These are phyloP conservation scores for Threskiornis aethiopicus DNA, from an alignment of 2,797 vertebrate genomes.

Conservation along the genomic window DNA sequence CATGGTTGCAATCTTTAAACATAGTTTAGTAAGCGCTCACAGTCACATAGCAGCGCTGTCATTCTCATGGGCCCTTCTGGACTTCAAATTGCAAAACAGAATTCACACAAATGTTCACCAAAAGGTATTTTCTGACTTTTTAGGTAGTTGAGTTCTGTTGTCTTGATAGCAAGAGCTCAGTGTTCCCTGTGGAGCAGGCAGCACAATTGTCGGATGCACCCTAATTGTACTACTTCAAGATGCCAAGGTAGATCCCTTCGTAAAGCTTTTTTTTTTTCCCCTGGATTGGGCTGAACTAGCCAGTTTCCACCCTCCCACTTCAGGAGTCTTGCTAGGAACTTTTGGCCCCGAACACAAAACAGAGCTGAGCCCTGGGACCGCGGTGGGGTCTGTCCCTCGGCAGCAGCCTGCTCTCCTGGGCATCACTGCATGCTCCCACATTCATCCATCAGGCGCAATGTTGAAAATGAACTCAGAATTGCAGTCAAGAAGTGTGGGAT, in stretches of 20 bases:
- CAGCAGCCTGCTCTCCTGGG: neutral
- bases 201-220: neutral
- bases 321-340: neutral
- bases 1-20: neutral
- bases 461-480: neutral
- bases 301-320: neutral
- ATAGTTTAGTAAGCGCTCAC: neutral
- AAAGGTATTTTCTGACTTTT: neutral
- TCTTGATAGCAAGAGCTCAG: neutral
- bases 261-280: neutral
- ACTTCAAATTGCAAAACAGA: neutral
- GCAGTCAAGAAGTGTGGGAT: neutral
- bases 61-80: neutral
- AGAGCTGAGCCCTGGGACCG: rapidly evolving
- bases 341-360: neutral
- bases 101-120: neutral
- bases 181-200: neutral
- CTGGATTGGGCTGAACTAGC: neutral
- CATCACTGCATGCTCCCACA: rapidly evolving
- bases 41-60: neutral
- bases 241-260: neutral
- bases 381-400: rapidly evolving
- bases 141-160: neutral
- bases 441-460: neutral
- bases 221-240: neutral